Evolutionary conservation across 2,113 vertebrate genomes (phyloP).

Genomic region (Prionailurus viverrinus): DNA sequence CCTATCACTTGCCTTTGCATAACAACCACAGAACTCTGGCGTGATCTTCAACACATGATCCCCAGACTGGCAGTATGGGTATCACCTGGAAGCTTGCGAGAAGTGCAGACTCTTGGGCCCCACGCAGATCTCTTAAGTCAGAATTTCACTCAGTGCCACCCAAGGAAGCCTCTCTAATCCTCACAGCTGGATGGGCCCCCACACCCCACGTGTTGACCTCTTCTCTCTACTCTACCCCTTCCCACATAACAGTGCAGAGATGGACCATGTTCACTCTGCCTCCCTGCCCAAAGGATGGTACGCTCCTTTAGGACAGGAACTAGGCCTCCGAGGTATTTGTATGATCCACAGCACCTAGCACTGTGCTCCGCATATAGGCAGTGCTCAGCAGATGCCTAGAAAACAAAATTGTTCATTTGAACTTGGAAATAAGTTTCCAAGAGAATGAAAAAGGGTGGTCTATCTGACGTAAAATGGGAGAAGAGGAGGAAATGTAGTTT

Average conservation of each 20-base stretch:
- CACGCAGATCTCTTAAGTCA: background rate
- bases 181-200: background rate
- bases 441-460: background rate
- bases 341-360: background rate
- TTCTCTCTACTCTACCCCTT: background rate
- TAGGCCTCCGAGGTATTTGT: background rate
- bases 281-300: background rate
- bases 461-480: background rate
- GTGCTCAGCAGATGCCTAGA: background rate
- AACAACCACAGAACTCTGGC: background rate
- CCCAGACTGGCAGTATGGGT: background rate
- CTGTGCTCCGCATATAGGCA: background rate
- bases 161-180: background rate
- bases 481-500: background rate
- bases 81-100: background rate
- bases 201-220: background rate
- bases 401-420: background rate
- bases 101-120: background rate
- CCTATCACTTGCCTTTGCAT: background rate
- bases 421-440: conserved; percentile 36
- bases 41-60: background rate
- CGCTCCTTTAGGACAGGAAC: background rate
- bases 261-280: background rate
- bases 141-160: background rate
- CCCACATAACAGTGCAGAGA: background rate